Percentiles rank a stretch among this genome's conserved stretches.
phyloP scores from a whole-genome alignment of 2,888 invertebrate species.

The Synergus laeviventris region DNA sequence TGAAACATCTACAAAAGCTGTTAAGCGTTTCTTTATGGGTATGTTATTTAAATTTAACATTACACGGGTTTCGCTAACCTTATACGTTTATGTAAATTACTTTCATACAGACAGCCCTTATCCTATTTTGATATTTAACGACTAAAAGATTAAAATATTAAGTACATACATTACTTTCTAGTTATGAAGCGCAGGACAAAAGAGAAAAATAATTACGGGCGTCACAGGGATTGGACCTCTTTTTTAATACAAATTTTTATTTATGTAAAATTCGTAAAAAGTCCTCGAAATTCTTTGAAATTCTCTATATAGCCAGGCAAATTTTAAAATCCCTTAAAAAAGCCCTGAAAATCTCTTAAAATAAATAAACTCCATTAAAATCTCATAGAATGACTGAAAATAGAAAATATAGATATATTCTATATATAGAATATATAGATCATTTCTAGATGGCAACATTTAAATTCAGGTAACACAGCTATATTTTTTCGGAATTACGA shows the following conservation, averaged over 20 bases:
- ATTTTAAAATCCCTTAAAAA: too few relatives aligned
- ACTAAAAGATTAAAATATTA: conserved; percentile 6
- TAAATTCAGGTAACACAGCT: too few relatives aligned
- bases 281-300: too few relatives aligned
- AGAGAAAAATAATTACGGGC: not conserved
- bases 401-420: too few relatives aligned
- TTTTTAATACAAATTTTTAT: not conserved
- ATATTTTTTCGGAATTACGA: too few relatives aligned
- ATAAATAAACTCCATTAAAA: too few relatives aligned
- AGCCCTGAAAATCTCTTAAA: too few relatives aligned
- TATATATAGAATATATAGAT: too few relatives aligned
- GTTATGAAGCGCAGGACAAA: not conserved
- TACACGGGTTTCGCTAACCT: not conserved
- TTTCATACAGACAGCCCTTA: conserved; percentile 1
- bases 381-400: too few relatives aligned
- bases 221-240: not conserved
- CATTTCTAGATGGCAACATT: too few relatives aligned
- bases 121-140: conserved; percentile 16
- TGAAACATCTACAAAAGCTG: conserved; percentile 18
- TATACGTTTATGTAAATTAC: conserved; percentile 17
- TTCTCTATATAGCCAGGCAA: too few relatives aligned
- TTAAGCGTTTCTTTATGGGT: conserved; percentile 29
- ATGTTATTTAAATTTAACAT: conserved; percentile 9
- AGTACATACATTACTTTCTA: not conserved
- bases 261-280: too few relatives aligned